Percentiles rank a stretch among this genome's conserved stretches.
phyloP scores from a whole-genome alignment of 2,113 vertebrate genomes.

The Equus quagga region DNA sequence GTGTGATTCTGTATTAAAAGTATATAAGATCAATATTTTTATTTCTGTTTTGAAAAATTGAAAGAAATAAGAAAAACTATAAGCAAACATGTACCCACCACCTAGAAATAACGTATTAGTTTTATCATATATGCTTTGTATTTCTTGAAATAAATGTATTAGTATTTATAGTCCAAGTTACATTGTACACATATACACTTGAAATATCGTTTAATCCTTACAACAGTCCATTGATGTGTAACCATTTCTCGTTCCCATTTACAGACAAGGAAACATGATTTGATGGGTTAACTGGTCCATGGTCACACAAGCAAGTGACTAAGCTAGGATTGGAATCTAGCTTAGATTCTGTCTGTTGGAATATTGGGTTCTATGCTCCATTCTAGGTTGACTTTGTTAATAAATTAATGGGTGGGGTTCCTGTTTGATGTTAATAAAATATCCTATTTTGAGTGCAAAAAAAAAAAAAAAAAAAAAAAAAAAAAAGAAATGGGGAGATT shows the following conservation, averaged over 20 bases:
- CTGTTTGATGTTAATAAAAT: constrained; percentile 22
- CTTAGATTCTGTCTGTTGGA: neutral
- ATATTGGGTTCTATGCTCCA: neutral
- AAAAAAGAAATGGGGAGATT: no score
- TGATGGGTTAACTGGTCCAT: neutral
- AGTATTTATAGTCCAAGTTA: constrained; percentile 38
- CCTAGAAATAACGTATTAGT: constrained; percentile 11
- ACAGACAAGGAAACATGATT: neutral
- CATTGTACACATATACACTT: neutral
- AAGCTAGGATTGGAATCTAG: neutral
- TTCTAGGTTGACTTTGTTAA: constrained; percentile 23
- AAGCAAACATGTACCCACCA: neutral
- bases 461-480: no score
- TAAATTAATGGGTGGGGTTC: neutral
- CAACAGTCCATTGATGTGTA: neutral
- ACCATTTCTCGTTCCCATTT: constrained; percentile 1
- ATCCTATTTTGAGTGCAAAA: neutral
- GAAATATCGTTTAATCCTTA: constrained; percentile 36
- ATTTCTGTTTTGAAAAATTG: constrained; percentile 37
- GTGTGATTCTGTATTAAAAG: constrained; percentile 9
- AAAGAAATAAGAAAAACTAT: neutral
- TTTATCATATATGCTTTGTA: constrained; percentile 53
- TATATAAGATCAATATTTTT: constrained; percentile 20
- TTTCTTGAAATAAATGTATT: constrained; percentile 62
- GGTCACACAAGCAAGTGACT: neutral